Conservation (phyloP, 37 sponge, comb jelly and placozoan genomes). For the Ianthella basta region DNA sequence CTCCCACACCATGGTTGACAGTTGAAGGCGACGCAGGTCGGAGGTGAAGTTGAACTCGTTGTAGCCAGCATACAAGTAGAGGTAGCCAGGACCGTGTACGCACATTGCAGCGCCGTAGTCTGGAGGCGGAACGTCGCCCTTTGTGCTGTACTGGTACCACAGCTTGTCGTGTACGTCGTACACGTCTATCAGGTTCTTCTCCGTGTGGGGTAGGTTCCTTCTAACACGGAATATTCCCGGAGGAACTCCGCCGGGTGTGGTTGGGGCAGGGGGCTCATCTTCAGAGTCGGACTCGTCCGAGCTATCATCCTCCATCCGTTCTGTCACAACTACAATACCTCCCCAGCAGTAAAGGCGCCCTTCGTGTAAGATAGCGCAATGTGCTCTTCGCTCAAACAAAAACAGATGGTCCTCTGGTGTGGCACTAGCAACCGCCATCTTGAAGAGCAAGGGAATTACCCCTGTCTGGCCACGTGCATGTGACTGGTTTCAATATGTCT, state of each 20-base stretch:
- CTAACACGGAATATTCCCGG: slow-evolving; percentile 16
- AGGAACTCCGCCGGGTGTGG: background rate
- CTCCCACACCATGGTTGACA: slow-evolving; percentile 31
- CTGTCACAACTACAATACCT: slow-evolving; percentile 5
- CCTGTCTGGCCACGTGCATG: no score
- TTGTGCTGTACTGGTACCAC: slow-evolving; percentile 22
- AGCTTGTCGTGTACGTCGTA: slow-evolving; percentile 24
- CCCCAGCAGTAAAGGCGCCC: slow-evolving; percentile 22
- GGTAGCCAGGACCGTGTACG: background rate
- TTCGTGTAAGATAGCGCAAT: background rate
- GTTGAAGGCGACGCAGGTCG: slow-evolving; percentile 15
- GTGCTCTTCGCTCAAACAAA: slow-evolving; percentile 23
- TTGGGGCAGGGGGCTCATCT: background rate
- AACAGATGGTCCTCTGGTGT: background rate
- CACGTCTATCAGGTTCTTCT: slow-evolving; percentile 28
- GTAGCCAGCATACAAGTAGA: slow-evolving; percentile 19
- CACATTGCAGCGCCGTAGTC: slow-evolving; percentile 27
- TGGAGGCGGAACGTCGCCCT: slow-evolving; percentile 17
- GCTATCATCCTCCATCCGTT: background rate
- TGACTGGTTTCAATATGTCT: no score
- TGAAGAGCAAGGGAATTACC: no score
- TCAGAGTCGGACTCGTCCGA: slow-evolving; percentile 9
- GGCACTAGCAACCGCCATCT: no score
- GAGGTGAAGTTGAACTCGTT: slow-evolving; percentile 10
- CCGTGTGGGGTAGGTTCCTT: slow-evolving; percentile 11